Base-by-base conservation (phyloP, 2,888 invertebrate genomes). In the Cinara cedri region DNA sequence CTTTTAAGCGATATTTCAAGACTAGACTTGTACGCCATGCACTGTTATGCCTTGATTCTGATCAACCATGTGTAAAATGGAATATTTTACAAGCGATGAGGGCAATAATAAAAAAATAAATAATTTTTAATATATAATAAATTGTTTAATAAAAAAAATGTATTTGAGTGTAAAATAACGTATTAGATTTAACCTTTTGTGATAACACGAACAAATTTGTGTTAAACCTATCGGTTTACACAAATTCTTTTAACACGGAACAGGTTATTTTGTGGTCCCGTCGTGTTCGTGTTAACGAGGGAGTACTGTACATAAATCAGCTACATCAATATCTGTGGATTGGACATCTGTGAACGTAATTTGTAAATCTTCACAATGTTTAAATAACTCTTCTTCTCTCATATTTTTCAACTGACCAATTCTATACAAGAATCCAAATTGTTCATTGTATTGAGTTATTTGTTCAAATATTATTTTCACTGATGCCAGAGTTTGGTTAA, bases 11-110 rank as follows among this genome's bases (percentile, higher is more conserved):
- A 57, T 57, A 57, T 57, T 57, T 24, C 3, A 24, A 57, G 24
- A 57, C 57, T 57, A 57, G 55, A 55, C 55, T 55, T 21, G 57
- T 57, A 57, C 57, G 24, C 13, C 57, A 57, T 24, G 57, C 24
- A 57, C 24, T 57, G 13, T 57, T 24, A 57, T 21, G 24, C 57
- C 21, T 57, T 57, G 24, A 57, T 6, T 24, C 19, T 19, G 19
- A 55, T 55, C 55, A 19, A 55, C 55, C 21, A 55, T 55, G 24
- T 55, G 10, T 24, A 57, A 21, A 57, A 21, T 57, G 21, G 13
- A 57, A 24, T 11, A 24, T 57, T 57, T 57, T 57, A 57, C 21
- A 57, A 57, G 24, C 55, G 24, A 57, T 57, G 55, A 21, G 55
- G 3, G 55, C 21, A 57, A 13, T 13, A 46, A 2, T 46, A 13